Evolutionary conservation across 2,113 vertebrate species (phyloP).

Genomic region (Oncorhynchus masou): DNA sequence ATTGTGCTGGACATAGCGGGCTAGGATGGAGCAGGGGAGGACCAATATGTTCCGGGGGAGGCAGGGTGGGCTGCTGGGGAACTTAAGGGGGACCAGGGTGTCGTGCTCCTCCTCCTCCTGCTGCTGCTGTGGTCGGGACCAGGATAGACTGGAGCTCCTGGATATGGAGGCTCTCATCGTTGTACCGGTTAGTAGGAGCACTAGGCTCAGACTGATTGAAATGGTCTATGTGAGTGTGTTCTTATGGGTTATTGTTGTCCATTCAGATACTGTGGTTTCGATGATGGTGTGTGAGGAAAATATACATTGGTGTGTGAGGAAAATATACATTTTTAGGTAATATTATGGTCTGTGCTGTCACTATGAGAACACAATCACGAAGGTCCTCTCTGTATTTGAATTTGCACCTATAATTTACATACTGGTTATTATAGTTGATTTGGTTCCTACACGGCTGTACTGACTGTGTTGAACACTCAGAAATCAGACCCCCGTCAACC

Average conservation of each 20-base stretch:
- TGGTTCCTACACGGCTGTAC: neutral
- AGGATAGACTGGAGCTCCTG: constrained; percentile 31
- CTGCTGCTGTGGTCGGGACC: constrained; percentile 36
- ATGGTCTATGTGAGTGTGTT: neutral
- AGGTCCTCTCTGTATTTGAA: neutral
- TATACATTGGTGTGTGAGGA: neutral
- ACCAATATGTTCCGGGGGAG: constrained; percentile 19
- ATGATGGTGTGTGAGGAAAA: neutral
- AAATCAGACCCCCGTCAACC: neutral
- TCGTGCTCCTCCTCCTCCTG: neutral
- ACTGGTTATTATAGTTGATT: neutral
- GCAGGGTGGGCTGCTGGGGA: constrained; percentile 24
- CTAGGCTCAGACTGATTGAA: neutral
- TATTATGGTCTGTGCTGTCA: no score
- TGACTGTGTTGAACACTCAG: neutral
- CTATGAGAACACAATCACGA: neutral
- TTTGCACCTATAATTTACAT: neutral
- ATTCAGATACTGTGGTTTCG: neutral
- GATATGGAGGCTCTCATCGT: constrained; percentile 57
- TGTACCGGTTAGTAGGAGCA: constrained; percentile 59
- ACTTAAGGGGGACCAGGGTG: constrained; percentile 25
- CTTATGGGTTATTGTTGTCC: neutral
- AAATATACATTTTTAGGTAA: neutral
- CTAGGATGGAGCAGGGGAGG: constrained; percentile 30
- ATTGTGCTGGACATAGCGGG: neutral